Conservation (phyloP, 2,113 vertebrate species). For the Noctilio leporinus region DNA sequence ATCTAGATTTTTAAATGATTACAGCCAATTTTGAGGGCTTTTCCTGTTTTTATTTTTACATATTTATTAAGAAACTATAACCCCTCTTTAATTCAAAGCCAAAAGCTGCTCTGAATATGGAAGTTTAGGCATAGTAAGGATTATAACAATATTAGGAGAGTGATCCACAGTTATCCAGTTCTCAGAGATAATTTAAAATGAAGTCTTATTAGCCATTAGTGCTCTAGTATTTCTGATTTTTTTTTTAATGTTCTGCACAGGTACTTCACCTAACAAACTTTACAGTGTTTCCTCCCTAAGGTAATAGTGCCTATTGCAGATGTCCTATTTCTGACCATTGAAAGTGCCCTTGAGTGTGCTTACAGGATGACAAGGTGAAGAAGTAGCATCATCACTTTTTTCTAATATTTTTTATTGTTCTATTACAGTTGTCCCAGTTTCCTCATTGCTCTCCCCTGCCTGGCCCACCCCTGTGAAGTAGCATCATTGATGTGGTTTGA, state of each 20-base stretch:
- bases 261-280: neutral
- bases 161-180: neutral
- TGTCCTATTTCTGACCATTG: neutral
- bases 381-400: too few relatives aligned
- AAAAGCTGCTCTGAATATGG: neutral
- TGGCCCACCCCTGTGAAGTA: too few relatives aligned
- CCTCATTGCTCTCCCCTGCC: too few relatives aligned
- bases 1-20: neutral
- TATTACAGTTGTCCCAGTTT: too few relatives aligned
- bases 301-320: neutral
- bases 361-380: rapidly evolving
- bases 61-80: neutral
- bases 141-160: neutral
- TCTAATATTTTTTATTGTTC: too few relatives aligned
- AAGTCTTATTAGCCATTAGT: neutral
- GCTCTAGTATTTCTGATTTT: neutral
- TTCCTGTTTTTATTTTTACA: neutral
- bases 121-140: neutral
- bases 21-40: neutral
- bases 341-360: too few relatives aligned
- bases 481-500: neutral
- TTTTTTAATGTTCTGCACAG: rapidly evolving
- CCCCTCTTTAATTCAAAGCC: neutral
- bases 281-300: neutral
- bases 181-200: neutral